Conservation (phyloP, 2,888 invertebrate genomes). For the Sinotaia quadrata region DNA sequence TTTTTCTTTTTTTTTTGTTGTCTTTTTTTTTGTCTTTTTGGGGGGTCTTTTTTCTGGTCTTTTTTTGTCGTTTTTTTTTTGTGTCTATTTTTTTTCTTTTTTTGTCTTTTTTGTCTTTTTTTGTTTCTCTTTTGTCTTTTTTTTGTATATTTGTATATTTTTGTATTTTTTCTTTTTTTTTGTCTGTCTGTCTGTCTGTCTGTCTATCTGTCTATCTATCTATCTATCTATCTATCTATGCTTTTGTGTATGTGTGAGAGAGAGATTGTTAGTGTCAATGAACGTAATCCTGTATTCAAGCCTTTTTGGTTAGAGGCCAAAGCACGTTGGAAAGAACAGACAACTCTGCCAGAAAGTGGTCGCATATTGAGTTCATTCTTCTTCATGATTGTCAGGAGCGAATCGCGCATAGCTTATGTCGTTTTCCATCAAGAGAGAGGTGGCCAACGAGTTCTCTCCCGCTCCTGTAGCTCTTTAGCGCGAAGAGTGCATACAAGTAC, state of each 20-base stretch:
- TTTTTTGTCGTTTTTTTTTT: background rate
- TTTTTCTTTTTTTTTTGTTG: no score
- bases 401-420: constrained; percentile 3
- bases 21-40: no score
- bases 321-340: no score
- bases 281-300: no score
- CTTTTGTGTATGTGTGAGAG: background rate
- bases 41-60: no score
- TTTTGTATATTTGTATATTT: background rate
- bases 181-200: constrained; percentile 14
- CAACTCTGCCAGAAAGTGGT: constrained; percentile 12
- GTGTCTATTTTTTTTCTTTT: background rate
- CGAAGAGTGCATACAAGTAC: background rate
- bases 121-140: background rate
- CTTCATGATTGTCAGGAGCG: constrained; percentile 13
- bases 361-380: constrained; percentile 14
- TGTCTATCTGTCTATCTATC: background rate
- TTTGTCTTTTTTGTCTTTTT: background rate
- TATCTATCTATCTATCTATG: background rate
- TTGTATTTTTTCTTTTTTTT: background rate
- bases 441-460: constrained; percentile 26
- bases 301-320: no score
- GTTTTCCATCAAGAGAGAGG: background rate
- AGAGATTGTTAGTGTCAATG: no score
- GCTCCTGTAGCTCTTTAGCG: background rate